phyloP scores from a whole-genome alignment of 2,888 invertebrate species.

The Icerya purchasi region DNA sequence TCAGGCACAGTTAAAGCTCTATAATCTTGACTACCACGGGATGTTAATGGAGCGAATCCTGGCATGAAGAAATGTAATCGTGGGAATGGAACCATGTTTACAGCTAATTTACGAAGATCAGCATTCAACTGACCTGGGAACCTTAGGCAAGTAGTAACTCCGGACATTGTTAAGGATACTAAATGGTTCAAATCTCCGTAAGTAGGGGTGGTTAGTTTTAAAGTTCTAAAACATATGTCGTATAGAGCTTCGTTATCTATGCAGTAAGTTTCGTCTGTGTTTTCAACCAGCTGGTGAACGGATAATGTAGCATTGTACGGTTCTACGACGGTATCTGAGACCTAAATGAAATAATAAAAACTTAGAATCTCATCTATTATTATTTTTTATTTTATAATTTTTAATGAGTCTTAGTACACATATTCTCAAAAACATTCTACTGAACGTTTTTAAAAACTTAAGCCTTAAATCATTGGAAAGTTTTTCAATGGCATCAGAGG shows the following conservation, averaged over 20 bases:
- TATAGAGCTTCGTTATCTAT: constrained; percentile 34
- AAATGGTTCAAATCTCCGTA: constrained; percentile 38
- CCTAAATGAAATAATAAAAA: constrained; percentile 18
- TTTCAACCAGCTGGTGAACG: constrained; percentile 32
- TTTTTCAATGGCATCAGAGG: no score
- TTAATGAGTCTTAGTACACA: no score
- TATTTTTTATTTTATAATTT: no score
- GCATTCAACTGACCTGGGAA: constrained; percentile 49
- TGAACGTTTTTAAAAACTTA: no score
- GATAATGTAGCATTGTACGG: constrained; percentile 34
- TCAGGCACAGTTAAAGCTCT: constrained; percentile 33
- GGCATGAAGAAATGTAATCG: constrained; percentile 36
- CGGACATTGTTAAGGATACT: constrained; percentile 50
- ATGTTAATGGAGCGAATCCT: constrained; percentile 41
- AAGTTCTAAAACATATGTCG: constrained; percentile 33
- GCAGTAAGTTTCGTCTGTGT: constrained; percentile 33
- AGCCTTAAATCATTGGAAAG: no score
- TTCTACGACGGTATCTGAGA: constrained; percentile 34
- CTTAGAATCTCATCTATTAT: no score
- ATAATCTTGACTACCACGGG: constrained; percentile 34
- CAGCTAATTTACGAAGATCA: constrained; percentile 38
- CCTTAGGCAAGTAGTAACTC: constrained; percentile 63
- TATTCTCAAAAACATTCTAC: no score
- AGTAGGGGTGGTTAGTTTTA: constrained; percentile 32
- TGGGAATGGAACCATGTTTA: constrained; percentile 52